Conservation (phyloP, 2,888 invertebrate species). For the Agrochola lychnidis region DNA sequence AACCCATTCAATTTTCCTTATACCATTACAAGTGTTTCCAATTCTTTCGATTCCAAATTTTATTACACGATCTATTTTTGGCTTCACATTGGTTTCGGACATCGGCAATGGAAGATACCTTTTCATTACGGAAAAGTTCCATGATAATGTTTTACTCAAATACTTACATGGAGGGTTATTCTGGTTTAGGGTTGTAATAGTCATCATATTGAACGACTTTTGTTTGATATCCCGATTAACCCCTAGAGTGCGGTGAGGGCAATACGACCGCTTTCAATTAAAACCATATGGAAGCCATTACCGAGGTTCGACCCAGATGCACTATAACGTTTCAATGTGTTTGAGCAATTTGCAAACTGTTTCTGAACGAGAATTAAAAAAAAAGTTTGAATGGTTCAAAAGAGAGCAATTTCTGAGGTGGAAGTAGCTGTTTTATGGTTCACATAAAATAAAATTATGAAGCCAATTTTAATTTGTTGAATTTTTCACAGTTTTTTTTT, state of each 20-base stretch:
- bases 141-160: not conserved
- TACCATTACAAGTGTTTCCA: not conserved
- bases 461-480: not conserved
- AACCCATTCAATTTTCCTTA: not conserved
- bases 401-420: constrained; percentile 8
- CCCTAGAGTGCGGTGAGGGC: constrained; percentile 17
- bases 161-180: not conserved
- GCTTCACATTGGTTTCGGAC: not conserved
- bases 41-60: constrained; percentile 15
- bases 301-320: constrained; percentile 34
- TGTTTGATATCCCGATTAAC: constrained; percentile 39
- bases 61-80: constrained; percentile 12
- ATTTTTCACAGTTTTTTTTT: not conserved
- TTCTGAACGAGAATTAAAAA: constrained; percentile 11
- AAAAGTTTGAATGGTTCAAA: constrained; percentile 25
- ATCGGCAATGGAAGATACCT: not conserved
- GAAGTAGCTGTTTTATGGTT: not conserved
- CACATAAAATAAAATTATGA: constrained; percentile 11
- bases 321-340: constrained; percentile 35
- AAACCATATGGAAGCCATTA: constrained; percentile 32
- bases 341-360: constrained; percentile 22
- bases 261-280: constrained; percentile 57
- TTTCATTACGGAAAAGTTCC: not conserved
- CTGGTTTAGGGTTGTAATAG: constrained; percentile 2
- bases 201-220: constrained; percentile 48